Evolutionary conservation across 2,797 vertebrate species (phyloP).

Genomic region (Meriones psammophilus): DNA sequence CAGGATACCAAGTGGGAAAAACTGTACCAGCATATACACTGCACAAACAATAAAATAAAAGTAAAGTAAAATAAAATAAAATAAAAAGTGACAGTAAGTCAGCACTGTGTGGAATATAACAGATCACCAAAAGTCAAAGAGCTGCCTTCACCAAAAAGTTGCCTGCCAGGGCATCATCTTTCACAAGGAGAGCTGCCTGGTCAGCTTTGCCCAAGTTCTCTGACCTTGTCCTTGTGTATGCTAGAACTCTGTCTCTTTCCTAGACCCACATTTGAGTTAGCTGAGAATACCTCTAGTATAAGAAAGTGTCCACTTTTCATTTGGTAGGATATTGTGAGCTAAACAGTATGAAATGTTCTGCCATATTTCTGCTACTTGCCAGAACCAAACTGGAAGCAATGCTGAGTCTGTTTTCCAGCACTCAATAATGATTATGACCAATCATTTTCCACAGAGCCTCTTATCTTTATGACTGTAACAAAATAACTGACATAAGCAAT

Average conservation of each 20-base stretch:
- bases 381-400: background rate
- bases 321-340: background rate
- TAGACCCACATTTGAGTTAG: background rate
- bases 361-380: background rate
- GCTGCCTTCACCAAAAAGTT: background rate
- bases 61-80: background rate
- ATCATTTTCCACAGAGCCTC: background rate
- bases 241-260: background rate
- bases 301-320: background rate
- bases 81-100: background rate
- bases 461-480: background rate
- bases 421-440: background rate
- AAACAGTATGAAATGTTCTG: background rate
- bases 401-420: background rate
- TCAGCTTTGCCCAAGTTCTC: conserved; percentile 14
- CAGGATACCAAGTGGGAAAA: background rate
- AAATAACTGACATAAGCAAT: background rate
- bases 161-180: background rate
- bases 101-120: background rate
- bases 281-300: background rate
- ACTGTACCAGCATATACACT: background rate
- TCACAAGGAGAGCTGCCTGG: background rate
- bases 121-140: conserved; percentile 21
- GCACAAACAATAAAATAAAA: background rate
- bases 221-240: background rate